Conservation (phyloP, 37 sponge, comb jelly and placozoan species). For the Geodia barretti region DNA sequence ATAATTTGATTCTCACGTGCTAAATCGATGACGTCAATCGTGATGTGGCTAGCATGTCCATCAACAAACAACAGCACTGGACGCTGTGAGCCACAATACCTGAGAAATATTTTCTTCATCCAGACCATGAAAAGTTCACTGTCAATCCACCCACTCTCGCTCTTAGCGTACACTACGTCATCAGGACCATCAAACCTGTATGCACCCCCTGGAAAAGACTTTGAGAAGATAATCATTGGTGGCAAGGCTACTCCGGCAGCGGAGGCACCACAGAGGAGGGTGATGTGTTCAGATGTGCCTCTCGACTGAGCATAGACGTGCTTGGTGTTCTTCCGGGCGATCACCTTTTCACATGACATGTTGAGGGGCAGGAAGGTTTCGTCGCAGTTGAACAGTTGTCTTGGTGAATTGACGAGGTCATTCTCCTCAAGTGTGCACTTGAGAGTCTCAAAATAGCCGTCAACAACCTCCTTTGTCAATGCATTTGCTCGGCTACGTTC, state of each 20-base stretch:
- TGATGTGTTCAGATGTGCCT: conserved; percentile 22
- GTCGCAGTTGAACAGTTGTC: background rate
- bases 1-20: conserved; percentile 20
- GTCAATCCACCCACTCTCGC: conserved; percentile 11
- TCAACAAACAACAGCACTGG: conserved; percentile 1
- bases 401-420: background rate
- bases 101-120: conserved; percentile 14
- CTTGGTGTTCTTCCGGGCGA: background rate
- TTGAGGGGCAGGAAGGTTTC: conserved; percentile 3
- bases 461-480: background rate
- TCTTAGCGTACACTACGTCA: conserved; percentile 18
- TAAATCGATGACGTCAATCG: conserved; percentile 10
- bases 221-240: conserved; percentile 11
- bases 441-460: background rate
- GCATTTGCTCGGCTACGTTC: background rate
- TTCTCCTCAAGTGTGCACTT: conserved; percentile 2
- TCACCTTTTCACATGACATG: background rate
- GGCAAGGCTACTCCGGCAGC: conserved; percentile 13
- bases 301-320: conserved; percentile 3
- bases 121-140: background rate
- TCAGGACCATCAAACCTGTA: conserved; percentile 20
- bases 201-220: conserved; percentile 7
- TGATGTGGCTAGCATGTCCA: conserved; percentile 1
- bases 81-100: conserved; percentile 11
- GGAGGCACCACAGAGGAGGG: background rate